Evolutionary conservation across 2,797 vertebrate genomes (phyloP), one percentile per base, ranked within the genome.

Genomic region (Tarsius wallacei): DNA sequence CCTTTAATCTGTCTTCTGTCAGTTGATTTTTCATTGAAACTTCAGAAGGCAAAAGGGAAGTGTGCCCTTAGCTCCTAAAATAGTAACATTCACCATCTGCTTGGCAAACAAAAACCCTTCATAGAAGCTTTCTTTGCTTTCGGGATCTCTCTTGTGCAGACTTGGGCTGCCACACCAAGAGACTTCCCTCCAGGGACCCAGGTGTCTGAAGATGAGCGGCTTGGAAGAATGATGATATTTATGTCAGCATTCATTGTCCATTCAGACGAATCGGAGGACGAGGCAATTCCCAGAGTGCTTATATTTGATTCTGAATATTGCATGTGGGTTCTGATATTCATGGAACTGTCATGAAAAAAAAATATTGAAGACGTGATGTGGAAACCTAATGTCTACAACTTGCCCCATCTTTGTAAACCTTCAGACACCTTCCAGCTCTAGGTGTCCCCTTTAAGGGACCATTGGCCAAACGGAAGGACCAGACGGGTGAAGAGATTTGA

Each of bases 291-390:
- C 33, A 91, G 22, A 28, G 31, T 55, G 71, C 10, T 88, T n/a
- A 61, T 1, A 36, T 80, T 80, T 91, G 31, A 26, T 64, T 53
- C 33, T 78, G 36, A 91, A 59, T n/a, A n/a, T 24, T 81, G 2
- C 31, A 86, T 42, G 22, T 96, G n/a, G 10, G 63, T 87, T 70
- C 74, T 87, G n/a, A 86, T 55, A 81, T 71, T 59, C 49, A 55
- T 71, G 19, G 64, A 59, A 66, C 47, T 64, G 63, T 86, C 21
- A 66, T n/a, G 26, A 36, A 73, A 91, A 84, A 84, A 61, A 85
- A 26, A 36, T 59, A 81, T 77, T 31, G 17, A 83, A 74, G 31
- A 71, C 11, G 47, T 10, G 36, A 55, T 24, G 0, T 55, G 68
- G 87, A 63, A 80, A 73, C 8, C 8, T 24, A 24, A 63, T 87